Percentiles rank a stretch among this genome's conserved stretches.
These are phyloP conservation scores for Penelope pileata DNA, from an alignment of 2,113 vertebrate species.

Conservation along the genomic window DNA sequence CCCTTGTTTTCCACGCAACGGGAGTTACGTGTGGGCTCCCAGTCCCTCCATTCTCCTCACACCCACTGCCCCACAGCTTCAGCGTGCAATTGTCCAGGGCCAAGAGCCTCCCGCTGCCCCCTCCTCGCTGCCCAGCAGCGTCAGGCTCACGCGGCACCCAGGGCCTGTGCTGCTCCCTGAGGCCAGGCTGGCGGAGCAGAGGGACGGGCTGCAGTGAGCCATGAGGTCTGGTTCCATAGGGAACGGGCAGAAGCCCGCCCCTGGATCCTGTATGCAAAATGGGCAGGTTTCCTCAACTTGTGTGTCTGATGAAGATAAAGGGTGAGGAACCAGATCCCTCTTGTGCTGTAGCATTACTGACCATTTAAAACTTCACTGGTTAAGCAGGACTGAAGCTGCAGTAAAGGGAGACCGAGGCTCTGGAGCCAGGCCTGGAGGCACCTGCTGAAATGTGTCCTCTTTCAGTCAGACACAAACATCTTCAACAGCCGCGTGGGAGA, in stretches of 20 bases:
- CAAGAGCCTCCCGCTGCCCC: too few relatives aligned
- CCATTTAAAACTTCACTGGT: neutral
- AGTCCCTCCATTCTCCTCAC: neutral
- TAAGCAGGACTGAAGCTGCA: neutral
- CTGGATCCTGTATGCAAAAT: neutral
- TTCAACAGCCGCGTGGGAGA: neutral
- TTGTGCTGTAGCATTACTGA: neutral
- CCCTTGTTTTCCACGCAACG: neutral
- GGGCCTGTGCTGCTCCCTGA: too few relatives aligned
- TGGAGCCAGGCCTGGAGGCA: neutral
- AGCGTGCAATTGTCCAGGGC: too few relatives aligned
- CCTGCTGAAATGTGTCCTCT: neutral
- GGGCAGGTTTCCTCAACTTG: too few relatives aligned
- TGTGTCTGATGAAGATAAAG: neutral
- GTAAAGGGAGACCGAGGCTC: neutral
- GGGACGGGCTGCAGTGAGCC: too few relatives aligned
- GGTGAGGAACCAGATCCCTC: neutral
- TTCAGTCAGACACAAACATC: neutral
- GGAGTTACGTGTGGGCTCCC: neutral
- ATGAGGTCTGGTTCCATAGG: too few relatives aligned
- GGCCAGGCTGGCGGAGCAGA: neutral
- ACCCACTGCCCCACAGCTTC: neutral
- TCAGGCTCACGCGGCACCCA: too few relatives aligned
- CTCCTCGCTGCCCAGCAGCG: too few relatives aligned
- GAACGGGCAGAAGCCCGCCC: neutral